Conservation (phyloP, 2,797 vertebrate genomes). For the Acipenser transmontanus region DNA sequence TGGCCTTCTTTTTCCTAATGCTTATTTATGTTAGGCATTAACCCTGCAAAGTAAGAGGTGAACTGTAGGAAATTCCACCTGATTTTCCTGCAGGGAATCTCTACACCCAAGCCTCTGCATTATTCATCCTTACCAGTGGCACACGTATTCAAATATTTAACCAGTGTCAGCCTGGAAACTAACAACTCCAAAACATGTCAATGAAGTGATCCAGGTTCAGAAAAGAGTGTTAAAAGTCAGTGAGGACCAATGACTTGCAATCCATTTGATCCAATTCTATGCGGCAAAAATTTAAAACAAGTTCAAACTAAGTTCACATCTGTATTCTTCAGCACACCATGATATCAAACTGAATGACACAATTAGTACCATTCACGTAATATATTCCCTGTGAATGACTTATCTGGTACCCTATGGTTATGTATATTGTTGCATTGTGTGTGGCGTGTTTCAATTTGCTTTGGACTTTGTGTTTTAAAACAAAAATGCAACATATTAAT, state of each 20-base stretch:
- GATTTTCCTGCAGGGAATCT: conserved; percentile 10
- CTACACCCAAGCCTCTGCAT: neutral
- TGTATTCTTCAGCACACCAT: neutral
- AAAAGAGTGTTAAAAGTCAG: no score
- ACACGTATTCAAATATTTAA: neutral
- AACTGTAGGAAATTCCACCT: conserved; percentile 38
- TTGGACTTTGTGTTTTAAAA: neutral
- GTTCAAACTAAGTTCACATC: conserved; percentile 1
- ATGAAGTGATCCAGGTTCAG: neutral
- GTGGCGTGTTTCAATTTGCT: neutral
- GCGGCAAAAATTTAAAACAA: neutral
- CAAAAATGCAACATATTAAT: neutral
- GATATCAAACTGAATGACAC: neutral
- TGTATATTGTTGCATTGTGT: conserved; percentile 1
- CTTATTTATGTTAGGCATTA: conserved; percentile 36
- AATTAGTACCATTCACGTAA: conserved; percentile 3
- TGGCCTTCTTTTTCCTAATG: conserved; percentile 22
- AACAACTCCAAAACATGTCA: neutral
- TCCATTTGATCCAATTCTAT: neutral
- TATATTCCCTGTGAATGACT: neutral
- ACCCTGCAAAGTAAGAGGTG: conserved; percentile 22
- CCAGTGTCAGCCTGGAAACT: neutral
- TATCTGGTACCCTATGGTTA: neutral
- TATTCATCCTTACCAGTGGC: neutral
- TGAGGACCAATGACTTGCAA: neutral